A percentile compares a stretch with the other conserved stretches of the same genome.
These are phyloP conservation scores for Paramisgurnus dabryanus DNA, from an alignment of 2,113 vertebrate genomes.

Conservation along the genomic window DNA sequence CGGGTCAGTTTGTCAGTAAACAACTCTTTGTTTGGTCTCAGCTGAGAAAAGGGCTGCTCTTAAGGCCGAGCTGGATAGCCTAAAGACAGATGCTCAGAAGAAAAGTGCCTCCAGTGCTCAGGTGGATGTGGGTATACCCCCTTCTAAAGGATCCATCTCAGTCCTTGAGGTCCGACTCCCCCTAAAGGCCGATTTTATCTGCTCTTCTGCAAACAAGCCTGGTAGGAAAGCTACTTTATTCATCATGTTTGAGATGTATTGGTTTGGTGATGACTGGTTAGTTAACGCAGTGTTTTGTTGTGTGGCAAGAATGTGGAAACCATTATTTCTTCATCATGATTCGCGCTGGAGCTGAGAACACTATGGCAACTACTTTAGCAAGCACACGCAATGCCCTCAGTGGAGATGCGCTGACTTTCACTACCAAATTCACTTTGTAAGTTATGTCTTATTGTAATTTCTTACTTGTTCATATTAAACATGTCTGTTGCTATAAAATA, in stretches of 20 bases:
- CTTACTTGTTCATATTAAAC: neutral
- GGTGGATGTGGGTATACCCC: constrained; percentile 57
- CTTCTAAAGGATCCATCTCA: constrained; percentile 86
- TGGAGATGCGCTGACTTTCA: constrained; percentile 89
- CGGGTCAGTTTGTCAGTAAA: neutral
- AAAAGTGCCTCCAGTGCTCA: constrained; percentile 57
- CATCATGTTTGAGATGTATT: constrained; percentile 2
- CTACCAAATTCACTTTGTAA: constrained; percentile 88
- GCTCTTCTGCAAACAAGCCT: constrained; percentile 83
- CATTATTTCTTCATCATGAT: constrained; percentile 91
- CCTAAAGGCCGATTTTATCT: constrained; percentile 95
- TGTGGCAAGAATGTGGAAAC: constrained; percentile 81
- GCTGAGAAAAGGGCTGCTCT: constrained; percentile 86
- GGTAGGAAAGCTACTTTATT: constrained; percentile 68
- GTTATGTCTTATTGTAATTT: constrained; percentile 50
- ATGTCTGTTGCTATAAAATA: neutral
- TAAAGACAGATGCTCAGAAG: constrained; percentile 79
- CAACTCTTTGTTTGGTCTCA: constrained; percentile 52
- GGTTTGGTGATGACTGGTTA: neutral
- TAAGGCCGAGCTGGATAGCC: constrained; percentile 82
- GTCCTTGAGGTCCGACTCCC: constrained; percentile 90
- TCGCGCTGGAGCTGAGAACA: constrained; percentile 86
- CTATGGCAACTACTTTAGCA: constrained; percentile 86
- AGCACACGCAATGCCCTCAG: constrained; percentile 82
- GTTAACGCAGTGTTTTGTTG: neutral